Conservation (phyloP, 2,113 vertebrate species). For the Tympanuchus pallidicinctus region DNA sequence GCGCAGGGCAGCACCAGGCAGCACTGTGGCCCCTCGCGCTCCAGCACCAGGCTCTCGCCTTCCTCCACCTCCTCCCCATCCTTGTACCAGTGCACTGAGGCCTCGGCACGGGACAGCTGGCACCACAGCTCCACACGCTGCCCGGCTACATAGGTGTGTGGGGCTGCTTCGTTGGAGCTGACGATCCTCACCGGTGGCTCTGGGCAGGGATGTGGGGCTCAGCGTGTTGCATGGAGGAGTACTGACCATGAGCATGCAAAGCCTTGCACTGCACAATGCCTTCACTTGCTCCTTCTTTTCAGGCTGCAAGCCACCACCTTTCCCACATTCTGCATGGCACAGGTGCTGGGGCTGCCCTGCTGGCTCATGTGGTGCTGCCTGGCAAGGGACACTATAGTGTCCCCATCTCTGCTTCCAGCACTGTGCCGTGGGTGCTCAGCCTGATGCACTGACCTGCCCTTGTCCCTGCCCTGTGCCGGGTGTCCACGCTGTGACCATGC, state of each 20-base stretch:
- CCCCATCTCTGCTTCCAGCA: neutral
- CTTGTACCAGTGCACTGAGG: slow-evolving; percentile 87
- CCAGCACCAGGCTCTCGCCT: slow-evolving; percentile 78
- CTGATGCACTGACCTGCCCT: neutral
- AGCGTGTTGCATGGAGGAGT: neutral
- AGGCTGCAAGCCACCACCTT: neutral
- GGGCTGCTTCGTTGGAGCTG: slow-evolving; percentile 80
- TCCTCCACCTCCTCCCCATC: slow-evolving; percentile 88
- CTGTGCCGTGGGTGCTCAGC: neutral
- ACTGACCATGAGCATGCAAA: neutral
- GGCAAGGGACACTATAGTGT: neutral
- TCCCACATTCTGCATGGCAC: accelerated
- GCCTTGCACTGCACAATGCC: neutral
- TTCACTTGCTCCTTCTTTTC: accelerated
- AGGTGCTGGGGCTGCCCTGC: neutral
- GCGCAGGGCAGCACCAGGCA: slow-evolving; percentile 87
- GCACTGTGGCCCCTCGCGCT: slow-evolving; percentile 82
- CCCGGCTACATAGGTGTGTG: slow-evolving; percentile 79
- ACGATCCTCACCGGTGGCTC: slow-evolving; percentile 88
- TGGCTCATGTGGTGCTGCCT: neutral
- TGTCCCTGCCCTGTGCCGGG: neutral
- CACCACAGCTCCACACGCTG: slow-evolving; percentile 91
- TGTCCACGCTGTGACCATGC: neutral
- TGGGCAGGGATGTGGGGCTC: slow-evolving; percentile 37
- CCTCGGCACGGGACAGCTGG: slow-evolving; percentile 83